Conservation (phyloP, 2,888 invertebrate species). For the Blomia tropicalis region DNA sequence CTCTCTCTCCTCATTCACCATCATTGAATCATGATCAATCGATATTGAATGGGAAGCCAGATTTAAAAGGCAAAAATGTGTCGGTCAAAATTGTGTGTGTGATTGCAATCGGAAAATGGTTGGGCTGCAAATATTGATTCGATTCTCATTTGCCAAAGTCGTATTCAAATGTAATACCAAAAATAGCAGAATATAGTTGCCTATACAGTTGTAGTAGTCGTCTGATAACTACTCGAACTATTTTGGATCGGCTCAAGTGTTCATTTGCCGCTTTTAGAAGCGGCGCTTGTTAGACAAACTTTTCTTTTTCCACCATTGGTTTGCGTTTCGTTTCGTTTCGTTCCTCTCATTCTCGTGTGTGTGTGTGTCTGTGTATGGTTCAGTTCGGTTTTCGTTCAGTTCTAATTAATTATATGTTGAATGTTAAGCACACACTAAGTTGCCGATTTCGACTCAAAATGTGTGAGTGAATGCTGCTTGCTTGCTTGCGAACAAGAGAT, state of each 20-base stretch:
- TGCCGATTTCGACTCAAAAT: background rate
- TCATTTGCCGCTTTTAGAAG: too few relatives aligned
- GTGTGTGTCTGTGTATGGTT: too few relatives aligned
- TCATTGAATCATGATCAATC: too few relatives aligned
- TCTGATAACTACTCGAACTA: too few relatives aligned
- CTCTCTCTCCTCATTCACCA: too few relatives aligned
- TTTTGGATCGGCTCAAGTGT: too few relatives aligned
- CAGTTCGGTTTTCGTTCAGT: background rate
- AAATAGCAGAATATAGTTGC: background rate
- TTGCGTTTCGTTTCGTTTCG: background rate
- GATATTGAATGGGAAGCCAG: background rate
- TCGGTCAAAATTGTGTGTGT: background rate
- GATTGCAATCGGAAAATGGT: too few relatives aligned
- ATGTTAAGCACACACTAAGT: background rate
- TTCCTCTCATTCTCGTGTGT: too few relatives aligned
- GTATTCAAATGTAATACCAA: background rate
- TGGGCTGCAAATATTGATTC: background rate
- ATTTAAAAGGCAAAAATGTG: background rate
- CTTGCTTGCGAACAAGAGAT: background rate
- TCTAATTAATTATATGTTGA: slow-evolving; percentile 13
- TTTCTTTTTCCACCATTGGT: slow-evolving; percentile 4
- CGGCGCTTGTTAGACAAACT: slow-evolving; percentile 11
- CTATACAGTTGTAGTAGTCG: too few relatives aligned
- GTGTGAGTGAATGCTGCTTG: too few relatives aligned
- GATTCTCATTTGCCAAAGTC: background rate